Percentiles rank a stretch among this genome's conserved stretches.
Conservation (phyloP, 30 jellyfish, hydroid and myxozoan species). For the Cassiopea andromeda region DNA sequence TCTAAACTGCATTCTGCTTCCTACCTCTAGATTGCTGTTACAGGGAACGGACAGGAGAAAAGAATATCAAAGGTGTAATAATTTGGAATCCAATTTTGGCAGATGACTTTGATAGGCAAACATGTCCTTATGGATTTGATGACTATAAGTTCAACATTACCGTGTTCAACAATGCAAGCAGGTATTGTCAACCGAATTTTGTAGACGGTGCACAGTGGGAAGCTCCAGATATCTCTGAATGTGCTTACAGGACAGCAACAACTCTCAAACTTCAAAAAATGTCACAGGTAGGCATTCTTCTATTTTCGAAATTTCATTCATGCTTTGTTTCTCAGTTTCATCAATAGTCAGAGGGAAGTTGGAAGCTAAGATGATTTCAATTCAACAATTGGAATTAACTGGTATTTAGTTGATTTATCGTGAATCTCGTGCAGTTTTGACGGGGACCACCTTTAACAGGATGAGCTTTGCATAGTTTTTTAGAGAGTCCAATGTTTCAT, state of each 20-base stretch:
- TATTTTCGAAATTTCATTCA: neutral
- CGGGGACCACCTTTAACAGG: too few relatives aligned
- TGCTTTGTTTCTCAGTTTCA: too few relatives aligned
- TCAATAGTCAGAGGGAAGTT: too few relatives aligned
- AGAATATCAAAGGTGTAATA: slow-evolving; percentile 44
- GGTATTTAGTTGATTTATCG: too few relatives aligned
- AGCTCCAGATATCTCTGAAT: slow-evolving; percentile 25
- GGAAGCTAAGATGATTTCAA: too few relatives aligned
- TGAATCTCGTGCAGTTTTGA: too few relatives aligned
- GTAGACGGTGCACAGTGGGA: slow-evolving; percentile 55
- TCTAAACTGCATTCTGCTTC: neutral
- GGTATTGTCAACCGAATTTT: slow-evolving; percentile 50
- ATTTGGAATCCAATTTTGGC: slow-evolving; percentile 47
- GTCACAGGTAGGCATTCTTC: slow-evolving; percentile 23
- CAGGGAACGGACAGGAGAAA: slow-evolving; percentile 62
- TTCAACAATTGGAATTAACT: too few relatives aligned
- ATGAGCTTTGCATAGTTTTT: too few relatives aligned
- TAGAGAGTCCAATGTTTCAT: too few relatives aligned
- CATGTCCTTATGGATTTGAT: slow-evolving; percentile 43
- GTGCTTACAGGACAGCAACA: slow-evolving; percentile 56
- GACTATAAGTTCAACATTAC: neutral
- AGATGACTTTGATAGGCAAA: slow-evolving; percentile 20
- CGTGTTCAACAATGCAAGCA: neutral
- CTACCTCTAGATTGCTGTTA: slow-evolving; percentile 57
- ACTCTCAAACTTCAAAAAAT: slow-evolving; percentile 45